Evolutionary conservation across 2,888 invertebrate species (phyloP).

Genomic region (Meganola albula): DNA sequence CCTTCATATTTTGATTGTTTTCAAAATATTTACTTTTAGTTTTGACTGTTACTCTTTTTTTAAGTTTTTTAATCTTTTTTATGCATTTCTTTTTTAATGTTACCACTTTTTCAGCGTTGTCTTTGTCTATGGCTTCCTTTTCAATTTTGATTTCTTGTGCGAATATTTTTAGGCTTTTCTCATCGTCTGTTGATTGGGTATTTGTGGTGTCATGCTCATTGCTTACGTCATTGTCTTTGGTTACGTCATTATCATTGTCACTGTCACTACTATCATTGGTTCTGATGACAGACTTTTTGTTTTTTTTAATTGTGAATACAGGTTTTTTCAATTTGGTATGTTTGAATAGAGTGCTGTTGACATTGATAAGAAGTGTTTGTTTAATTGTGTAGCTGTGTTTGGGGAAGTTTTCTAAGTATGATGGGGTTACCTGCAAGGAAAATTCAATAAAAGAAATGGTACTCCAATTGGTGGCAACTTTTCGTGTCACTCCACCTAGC

Average conservation of each 20-base stretch:
- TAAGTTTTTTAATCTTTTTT: neutral
- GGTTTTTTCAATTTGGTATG: neutral
- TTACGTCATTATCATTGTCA: neutral
- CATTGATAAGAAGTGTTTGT: neutral
- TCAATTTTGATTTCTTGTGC: slow-evolving; percentile 1
- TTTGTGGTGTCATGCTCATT: neutral
- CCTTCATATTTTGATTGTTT: slow-evolving; percentile 17
- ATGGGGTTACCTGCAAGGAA: slow-evolving; percentile 13
- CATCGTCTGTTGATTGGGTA: neutral
- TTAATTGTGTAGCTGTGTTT: neutral
- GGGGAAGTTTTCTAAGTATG: slow-evolving; percentile 7
- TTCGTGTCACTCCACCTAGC: too few relatives aligned
- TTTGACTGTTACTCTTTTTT: neutral
- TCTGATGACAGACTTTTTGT: neutral
- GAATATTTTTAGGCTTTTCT: neutral
- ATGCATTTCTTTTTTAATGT: neutral
- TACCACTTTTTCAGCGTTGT: neutral
- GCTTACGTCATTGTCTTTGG: neutral
- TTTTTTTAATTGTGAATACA: slow-evolving; percentile 2
- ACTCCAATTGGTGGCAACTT: too few relatives aligned
- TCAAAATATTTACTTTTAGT: slow-evolving; percentile 17
- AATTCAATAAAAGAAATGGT: too few relatives aligned
- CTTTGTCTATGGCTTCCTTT: neutral
- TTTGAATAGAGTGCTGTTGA: neutral
- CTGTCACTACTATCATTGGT: neutral